These are phyloP conservation scores for Troides aeacus DNA, from an alignment of 2,888 invertebrate species.

Conservation along the genomic window DNA sequence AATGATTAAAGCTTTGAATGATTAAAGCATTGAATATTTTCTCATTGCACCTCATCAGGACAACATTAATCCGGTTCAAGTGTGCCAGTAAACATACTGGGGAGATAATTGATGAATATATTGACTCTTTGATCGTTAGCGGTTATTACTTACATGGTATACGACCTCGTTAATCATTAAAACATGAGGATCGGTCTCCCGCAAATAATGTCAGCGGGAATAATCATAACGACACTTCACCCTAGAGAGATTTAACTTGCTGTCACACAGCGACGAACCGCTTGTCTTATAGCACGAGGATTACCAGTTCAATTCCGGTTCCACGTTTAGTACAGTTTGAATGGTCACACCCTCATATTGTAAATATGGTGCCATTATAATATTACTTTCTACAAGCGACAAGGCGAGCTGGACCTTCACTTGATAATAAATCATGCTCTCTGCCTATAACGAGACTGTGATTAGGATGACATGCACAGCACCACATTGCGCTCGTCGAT, in stretches of 20 bases:
- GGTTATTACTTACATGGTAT: conserved; percentile 7
- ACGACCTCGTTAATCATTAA: conserved; percentile 7
- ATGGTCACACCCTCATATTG: too few species aligned
- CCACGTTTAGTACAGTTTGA: too few species aligned
- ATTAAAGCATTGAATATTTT: neutral
- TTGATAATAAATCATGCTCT: too few species aligned
- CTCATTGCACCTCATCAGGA: neutral
- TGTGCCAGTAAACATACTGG: conserved; percentile 4
- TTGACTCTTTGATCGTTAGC: conserved; percentile 18
- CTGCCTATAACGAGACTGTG: too few species aligned
- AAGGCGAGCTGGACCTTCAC: too few species aligned
- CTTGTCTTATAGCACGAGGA: neutral
- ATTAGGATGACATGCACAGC: too few species aligned
- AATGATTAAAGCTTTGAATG: neutral
- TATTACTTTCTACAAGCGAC: too few species aligned
- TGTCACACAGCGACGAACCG: too few species aligned
- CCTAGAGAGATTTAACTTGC: neutral
- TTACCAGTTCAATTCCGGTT: too few species aligned
- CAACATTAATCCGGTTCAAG: conserved; percentile 9
- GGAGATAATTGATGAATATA: conserved; percentile 13
- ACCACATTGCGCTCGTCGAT: too few species aligned
- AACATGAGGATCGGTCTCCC: neutral
- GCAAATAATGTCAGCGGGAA: neutral
- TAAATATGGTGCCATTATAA: too few species aligned
- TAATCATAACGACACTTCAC: neutral